Percentiles rank a stretch among this genome's conserved stretches.
These are phyloP conservation scores for Epinephelus coioides DNA, from an alignment of 2,797 vertebrate species.

Conservation along the genomic window DNA sequence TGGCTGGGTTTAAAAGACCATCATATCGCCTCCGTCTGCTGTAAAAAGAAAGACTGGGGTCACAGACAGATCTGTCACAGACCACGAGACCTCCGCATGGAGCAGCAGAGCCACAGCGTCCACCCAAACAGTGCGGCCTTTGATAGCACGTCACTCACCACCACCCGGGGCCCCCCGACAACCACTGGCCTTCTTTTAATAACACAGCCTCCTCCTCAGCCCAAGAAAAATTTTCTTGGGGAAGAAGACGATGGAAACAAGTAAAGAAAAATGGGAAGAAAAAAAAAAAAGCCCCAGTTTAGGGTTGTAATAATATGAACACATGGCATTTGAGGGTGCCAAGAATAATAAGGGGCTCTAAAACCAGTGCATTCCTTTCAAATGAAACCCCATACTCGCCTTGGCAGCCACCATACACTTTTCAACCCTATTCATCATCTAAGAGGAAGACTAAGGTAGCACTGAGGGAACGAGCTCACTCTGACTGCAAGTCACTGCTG, in stretches of 20 bases:
- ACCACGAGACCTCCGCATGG: constrained; percentile 79
- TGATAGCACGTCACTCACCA: constrained; percentile 83
- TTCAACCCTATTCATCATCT: constrained; percentile 79
- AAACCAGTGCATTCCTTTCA: constrained; percentile 88
- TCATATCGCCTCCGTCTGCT: constrained; percentile 37
- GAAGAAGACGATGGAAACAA: constrained; percentile 64
- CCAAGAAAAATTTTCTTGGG: constrained; percentile 53
- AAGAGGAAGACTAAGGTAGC: constrained; percentile 53
- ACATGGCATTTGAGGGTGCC: constrained; percentile 84
- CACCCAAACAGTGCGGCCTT: constrained; percentile 83
- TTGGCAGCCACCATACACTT: constrained; percentile 81
- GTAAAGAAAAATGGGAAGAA: constrained; percentile 64
- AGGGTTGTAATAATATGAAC: constrained; percentile 87
- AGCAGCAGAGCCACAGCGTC: constrained; percentile 60
- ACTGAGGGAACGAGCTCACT: constrained; percentile 24
- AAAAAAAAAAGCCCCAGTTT: constrained; percentile 70
- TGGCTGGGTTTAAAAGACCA: constrained; percentile 21
- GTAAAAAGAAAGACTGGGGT: constrained; percentile 37
- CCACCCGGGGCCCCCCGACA: constrained; percentile 61
- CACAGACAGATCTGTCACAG: constrained; percentile 67
- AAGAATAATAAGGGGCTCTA: constrained; percentile 87
- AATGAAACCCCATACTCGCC: constrained; percentile 86
- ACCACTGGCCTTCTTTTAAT: constrained; percentile 79
- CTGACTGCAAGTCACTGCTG: constrained; percentile 8
- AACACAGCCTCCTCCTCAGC: constrained; percentile 72